Conservation (phyloP, 2,113 vertebrate genomes). For the Sula dactylatra region DNA sequence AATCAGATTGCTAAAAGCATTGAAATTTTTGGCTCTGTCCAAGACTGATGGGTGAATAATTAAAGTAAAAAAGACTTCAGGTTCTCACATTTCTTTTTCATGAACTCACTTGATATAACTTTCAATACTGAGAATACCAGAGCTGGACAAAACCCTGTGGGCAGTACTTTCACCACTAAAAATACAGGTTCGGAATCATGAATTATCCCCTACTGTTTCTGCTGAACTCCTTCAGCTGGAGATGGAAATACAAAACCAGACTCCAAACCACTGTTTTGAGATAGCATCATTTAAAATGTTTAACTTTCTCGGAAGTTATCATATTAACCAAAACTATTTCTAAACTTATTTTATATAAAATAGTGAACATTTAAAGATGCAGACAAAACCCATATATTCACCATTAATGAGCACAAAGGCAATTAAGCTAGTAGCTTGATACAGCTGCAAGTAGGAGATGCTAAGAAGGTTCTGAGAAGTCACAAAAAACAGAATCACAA, state of each 20-base stretch:
- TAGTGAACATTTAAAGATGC: neutral
- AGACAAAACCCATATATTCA: neutral
- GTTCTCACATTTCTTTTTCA: slow-evolving; percentile 25
- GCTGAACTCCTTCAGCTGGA: neutral
- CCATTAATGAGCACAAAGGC: neutral
- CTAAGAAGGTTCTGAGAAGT: neutral
- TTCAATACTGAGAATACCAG: neutral
- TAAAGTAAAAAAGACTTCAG: neutral
- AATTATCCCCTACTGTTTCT: neutral
- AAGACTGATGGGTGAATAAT: neutral
- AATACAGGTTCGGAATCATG: neutral
- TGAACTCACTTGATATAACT: neutral
- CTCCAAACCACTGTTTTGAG: neutral
- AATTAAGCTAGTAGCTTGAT: neutral
- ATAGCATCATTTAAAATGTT: neutral
- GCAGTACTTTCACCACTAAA: neutral
- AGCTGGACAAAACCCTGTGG: neutral
- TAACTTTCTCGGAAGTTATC: neutral
- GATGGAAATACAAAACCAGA: neutral
- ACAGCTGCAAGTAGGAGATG: neutral
- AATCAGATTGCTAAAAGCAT: neutral
- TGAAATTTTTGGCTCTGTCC: neutral
- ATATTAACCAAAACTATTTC: neutral
- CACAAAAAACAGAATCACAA: neutral
- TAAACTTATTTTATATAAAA: neutral